A percentile compares a stretch with the other conserved stretches of the same genome.
phyloP scores from a whole-genome alignment of 53 echinoderm and acorn worm species.

The Apostichopus leukothele region DNA sequence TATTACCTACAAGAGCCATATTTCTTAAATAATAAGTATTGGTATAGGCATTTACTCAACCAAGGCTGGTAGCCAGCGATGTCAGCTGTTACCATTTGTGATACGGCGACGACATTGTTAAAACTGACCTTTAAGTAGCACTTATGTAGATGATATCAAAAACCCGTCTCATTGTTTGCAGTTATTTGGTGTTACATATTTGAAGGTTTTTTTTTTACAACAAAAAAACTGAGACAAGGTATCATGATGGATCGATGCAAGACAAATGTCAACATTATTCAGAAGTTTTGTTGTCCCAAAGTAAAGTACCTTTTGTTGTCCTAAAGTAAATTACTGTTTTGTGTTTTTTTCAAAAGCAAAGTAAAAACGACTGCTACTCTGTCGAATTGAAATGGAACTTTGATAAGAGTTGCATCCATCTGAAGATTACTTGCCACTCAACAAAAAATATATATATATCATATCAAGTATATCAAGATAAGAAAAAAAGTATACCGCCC shows the following conservation, averaged over 20 bases:
- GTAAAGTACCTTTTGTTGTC: background rate
- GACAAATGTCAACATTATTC: background rate
- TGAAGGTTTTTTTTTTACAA: background rate
- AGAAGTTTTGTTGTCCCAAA: slow-evolving; percentile 10
- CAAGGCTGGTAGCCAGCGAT: no score
- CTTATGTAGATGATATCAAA: background rate
- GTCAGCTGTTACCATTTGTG: no score
- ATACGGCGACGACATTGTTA: background rate
- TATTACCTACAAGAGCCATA: no score
- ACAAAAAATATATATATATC: background rate
- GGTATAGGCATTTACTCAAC: no score
- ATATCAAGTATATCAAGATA: no score
- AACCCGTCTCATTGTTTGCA: background rate
- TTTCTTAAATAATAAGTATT: no score
- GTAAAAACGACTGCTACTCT: background rate
- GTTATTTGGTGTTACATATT: slow-evolving; percentile 4
- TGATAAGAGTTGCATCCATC: background rate
- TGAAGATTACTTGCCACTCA: background rate
- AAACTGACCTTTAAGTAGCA: slow-evolving; percentile 1
- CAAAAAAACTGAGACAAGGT: background rate
- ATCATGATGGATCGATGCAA: background rate
- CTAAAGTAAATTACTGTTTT: background rate
- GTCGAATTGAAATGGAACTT: background rate
- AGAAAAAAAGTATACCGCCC: no score
- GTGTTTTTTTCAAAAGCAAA: background rate